These are phyloP conservation scores for Toxotes lorentzi DNA, from an alignment of 2,797 vertebrate species.

Conservation along the genomic window DNA sequence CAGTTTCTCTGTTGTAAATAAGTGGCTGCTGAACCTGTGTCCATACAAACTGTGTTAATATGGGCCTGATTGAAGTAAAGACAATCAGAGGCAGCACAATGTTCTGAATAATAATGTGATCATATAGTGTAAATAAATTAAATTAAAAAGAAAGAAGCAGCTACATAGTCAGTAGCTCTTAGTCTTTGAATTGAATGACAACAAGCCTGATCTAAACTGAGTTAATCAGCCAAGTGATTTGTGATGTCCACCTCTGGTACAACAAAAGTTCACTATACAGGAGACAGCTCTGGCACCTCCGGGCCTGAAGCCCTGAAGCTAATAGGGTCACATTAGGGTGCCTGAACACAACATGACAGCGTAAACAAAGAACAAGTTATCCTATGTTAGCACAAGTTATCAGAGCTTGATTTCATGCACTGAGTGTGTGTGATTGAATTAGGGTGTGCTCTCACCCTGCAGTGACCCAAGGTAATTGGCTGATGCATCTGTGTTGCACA, in stretches of 20 bases:
- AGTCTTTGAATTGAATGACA: conserved; percentile 5
- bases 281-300: conserved; percentile 7
- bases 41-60: background rate
- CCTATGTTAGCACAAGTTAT: conserved; percentile 64
- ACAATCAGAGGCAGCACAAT: background rate
- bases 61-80: background rate
- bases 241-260: background rate
- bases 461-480: conserved; percentile 69
- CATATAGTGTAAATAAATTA: background rate
- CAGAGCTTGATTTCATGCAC: conserved; percentile 71
- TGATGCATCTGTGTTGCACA: conserved; percentile 52
- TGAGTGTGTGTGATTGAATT: conserved; percentile 73
- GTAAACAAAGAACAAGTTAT: conserved; percentile 65
- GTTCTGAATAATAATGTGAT: background rate
- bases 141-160: background rate
- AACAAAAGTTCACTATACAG: conserved; percentile 37
- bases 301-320: conserved; percentile 45
- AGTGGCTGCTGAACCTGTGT: background rate
- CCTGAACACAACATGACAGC: conserved; percentile 48
- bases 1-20: background rate
- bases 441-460: conserved; percentile 65
- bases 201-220: background rate
- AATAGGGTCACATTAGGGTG: conserved; percentile 48
- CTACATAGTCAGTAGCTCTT: background rate
- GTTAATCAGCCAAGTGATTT: conserved; percentile 1